Conservation (phyloP, 2,113 vertebrate species). For the Tauraco erythrolophus region DNA sequence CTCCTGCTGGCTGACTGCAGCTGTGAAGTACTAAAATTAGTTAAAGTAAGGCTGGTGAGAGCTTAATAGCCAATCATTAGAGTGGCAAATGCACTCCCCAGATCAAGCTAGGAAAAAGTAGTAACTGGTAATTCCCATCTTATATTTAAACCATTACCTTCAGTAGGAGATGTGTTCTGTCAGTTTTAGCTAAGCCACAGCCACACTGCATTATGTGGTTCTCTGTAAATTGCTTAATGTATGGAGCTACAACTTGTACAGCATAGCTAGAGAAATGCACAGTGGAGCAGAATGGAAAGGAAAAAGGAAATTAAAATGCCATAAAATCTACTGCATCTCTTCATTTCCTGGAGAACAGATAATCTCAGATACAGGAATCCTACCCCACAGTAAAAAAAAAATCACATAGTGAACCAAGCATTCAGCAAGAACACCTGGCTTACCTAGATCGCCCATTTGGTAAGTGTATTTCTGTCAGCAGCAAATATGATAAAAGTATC, state of each 20-base stretch:
- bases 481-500: neutral
- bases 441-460: neutral
- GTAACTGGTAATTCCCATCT: neutral
- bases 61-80: neutral
- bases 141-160: neutral
- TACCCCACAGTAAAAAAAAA: neutral
- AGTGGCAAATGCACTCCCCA: neutral
- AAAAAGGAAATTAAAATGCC: neutral
- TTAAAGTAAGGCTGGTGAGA: neutral
- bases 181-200: neutral
- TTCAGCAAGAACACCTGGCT: neutral
- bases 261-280: neutral
- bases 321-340: neutral
- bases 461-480: neutral
- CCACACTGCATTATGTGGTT: neutral
- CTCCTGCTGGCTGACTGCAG: neutral
- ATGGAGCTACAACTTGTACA: neutral
- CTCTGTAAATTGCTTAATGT: too few species aligned
- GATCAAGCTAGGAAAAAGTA: neutral
- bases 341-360: neutral
- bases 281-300: neutral
- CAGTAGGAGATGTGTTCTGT: neutral
- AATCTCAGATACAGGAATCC: neutral
- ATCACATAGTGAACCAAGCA: neutral
- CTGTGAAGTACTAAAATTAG: neutral